Evolutionary conservation across 1,140 invertebrate species (phyloP).

Genomic region (Trachelipus rathkii): DNA sequence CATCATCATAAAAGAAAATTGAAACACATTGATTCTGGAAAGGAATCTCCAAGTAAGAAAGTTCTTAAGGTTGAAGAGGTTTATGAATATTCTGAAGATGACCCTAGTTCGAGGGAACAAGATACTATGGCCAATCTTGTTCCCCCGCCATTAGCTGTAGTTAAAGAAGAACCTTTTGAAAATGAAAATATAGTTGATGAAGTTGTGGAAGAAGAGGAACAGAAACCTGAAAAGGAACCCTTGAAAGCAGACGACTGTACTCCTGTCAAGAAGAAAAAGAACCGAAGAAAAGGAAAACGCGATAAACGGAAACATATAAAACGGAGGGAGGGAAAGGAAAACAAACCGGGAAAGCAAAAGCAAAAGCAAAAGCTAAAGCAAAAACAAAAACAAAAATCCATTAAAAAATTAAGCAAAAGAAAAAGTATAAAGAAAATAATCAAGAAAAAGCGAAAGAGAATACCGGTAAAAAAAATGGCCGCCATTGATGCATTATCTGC

Average conservation of each 20-base stretch:
- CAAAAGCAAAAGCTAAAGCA: conserved; percentile 18
- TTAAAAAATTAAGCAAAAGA: conserved; percentile 10
- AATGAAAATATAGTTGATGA: neutral
- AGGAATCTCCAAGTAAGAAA: conserved; percentile 42
- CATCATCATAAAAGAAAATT: conserved; percentile 46
- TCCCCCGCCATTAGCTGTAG: neutral
- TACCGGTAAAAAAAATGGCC: conserved; percentile 57
- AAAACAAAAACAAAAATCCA: too few species aligned
- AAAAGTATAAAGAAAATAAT: conserved; percentile 53
- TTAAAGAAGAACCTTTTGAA: conserved; percentile 18
- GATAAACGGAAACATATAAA: conserved; percentile 34
- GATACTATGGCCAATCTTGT: neutral
- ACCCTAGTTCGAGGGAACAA: conserved; percentile 31
- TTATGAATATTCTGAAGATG: conserved; percentile 46
- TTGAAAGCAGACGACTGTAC: conserved; percentile 50
- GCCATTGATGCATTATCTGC: conserved; percentile 70
- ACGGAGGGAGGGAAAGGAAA: conserved; percentile 35
- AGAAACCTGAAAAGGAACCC: conserved; percentile 18
- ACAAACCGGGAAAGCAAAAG: conserved; percentile 21
- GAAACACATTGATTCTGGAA: conserved; percentile 44
- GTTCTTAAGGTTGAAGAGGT: conserved; percentile 42
- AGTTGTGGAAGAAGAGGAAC: conserved; percentile 46
- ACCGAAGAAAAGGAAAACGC: conserved; percentile 38
- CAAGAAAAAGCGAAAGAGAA: conserved; percentile 55
- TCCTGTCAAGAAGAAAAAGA: conserved; percentile 41